phyloP scores from a whole-genome alignment of 35 echinoderm and acorn worm species.

The Heliocidaris erythrogramma region DNA sequence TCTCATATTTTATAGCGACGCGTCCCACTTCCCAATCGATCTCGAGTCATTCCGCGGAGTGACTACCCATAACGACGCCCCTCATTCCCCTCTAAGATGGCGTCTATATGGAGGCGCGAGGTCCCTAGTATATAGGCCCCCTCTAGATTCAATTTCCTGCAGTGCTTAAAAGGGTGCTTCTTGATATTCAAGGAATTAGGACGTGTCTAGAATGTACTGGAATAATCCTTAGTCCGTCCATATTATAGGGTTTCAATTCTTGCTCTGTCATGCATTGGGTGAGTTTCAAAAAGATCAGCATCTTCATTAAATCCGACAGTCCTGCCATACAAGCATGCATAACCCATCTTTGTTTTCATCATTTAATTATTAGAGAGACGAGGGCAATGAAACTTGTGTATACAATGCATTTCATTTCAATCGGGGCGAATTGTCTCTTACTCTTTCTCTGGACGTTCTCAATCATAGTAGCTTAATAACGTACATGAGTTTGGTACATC shows the following conservation, averaged over 20 bases:
- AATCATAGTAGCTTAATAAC: neutral
- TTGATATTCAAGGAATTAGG: neutral
- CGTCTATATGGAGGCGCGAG: neutral
- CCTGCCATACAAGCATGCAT: neutral
- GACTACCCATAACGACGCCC: neutral
- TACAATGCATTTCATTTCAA: no score
- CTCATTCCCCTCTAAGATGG: neutral
- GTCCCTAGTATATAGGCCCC: neutral
- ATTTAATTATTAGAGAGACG: neutral
- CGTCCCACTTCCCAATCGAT: neutral
- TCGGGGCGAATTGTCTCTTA: no score
- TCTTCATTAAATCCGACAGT: neutral
- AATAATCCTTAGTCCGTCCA: neutral
- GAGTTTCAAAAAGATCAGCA: neutral
- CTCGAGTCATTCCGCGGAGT: neutral
- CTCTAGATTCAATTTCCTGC: constrained; percentile 2
- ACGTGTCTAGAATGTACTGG: neutral
- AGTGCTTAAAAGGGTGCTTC: neutral
- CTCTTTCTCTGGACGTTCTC: neutral
- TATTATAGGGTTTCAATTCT: neutral
- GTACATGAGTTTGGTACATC: no score
- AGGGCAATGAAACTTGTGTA: neutral
- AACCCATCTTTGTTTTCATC: neutral
- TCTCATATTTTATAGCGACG: neutral
- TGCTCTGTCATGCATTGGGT: neutral